These are phyloP conservation scores for Carterocephalus palaemon DNA, from an alignment of 2,888 invertebrate species.

Conservation along the genomic window DNA sequence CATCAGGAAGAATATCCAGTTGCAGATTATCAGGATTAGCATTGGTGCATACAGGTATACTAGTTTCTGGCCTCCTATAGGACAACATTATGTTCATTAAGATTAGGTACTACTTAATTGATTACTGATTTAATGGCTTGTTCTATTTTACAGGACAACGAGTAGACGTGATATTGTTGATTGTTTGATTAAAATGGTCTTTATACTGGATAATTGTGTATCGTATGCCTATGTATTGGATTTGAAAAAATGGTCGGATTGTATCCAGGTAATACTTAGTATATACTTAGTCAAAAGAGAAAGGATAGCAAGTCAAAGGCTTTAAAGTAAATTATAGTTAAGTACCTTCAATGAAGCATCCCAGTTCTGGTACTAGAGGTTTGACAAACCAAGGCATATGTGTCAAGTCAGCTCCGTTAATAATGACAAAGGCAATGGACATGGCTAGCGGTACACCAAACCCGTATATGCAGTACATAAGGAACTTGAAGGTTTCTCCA, in stretches of 20 bases:
- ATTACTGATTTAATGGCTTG: no score
- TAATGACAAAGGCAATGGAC: slow-evolving; percentile 39
- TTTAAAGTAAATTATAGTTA: no score
- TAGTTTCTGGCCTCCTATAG: slow-evolving; percentile 53
- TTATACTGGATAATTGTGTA: no score
- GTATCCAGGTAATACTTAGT: no score
- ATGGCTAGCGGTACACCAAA: slow-evolving; percentile 56
- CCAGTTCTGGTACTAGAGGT: slow-evolving; percentile 44
- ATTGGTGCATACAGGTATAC: slow-evolving; percentile 62
- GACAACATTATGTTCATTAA: not conserved
- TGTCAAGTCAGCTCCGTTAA: slow-evolving; percentile 41
- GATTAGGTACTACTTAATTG: no score
- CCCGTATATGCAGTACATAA: slow-evolving; percentile 57
- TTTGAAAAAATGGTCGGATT: no score
- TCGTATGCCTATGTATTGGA: no score
- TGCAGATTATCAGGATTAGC: slow-evolving; percentile 56
- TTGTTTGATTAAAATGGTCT: no score
- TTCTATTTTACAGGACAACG: no score
- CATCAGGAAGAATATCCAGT: slow-evolving; percentile 66
- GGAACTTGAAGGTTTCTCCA: slow-evolving; percentile 58
- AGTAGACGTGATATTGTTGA: no score
- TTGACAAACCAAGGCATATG: slow-evolving; percentile 54
- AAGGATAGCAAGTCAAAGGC: no score
- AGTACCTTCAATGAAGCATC: slow-evolving; percentile 60
- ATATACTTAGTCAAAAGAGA: no score